These are phyloP conservation scores for Barnardius zonarius DNA, from an alignment of 2,113 vertebrate species.

Conservation along the genomic window DNA sequence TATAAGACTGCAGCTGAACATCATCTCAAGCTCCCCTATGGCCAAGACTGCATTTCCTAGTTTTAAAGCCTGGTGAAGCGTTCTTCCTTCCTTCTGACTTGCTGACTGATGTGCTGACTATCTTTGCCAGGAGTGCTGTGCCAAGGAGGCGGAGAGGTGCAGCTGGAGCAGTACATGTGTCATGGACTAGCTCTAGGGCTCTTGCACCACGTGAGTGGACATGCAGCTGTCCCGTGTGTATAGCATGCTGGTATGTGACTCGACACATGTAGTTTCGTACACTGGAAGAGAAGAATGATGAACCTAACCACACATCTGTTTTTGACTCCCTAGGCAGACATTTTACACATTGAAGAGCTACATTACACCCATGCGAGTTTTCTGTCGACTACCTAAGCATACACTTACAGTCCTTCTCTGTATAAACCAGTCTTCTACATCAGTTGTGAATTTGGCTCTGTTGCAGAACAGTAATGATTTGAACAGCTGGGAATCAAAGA, in stretches of 20 bases:
- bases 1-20: neutral
- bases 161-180: neutral
- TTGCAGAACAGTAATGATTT: neutral
- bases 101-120: neutral
- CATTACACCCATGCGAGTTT: neutral
- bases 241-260: fast-evolving
- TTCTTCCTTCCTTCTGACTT: neutral
- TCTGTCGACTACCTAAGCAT: neutral
- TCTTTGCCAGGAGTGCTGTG: neutral
- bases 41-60: neutral
- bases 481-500: neutral
- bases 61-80: neutral
- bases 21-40: neutral
- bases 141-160: neutral
- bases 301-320: neutral
- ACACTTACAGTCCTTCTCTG: neutral
- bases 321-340: neutral
- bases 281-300: neutral
- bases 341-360: neutral
- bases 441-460: neutral
- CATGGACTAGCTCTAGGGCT: neutral
- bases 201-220: fast-evolving
- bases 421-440: neutral
- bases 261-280: neutral
- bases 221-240: neutral